Evolutionary conservation across 2,888 invertebrate species (phyloP).

Genomic region (Dryococelus australis): DNA sequence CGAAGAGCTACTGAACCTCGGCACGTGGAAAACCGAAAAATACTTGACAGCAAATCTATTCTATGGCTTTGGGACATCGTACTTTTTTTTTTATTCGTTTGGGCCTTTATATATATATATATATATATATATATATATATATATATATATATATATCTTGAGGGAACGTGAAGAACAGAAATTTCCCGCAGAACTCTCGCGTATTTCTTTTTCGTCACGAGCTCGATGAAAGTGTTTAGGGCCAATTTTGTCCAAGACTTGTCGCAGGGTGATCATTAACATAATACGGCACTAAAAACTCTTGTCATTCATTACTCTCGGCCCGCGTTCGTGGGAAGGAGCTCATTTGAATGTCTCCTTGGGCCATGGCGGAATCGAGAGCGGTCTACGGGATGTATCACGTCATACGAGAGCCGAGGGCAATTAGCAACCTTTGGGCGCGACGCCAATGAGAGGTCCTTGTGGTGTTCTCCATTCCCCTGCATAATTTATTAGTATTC

Average conservation of each 20-base stretch:
- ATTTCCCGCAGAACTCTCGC: neutral
- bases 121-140: no score
- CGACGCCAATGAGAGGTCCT: neutral
- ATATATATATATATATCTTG: no score
- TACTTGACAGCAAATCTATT: no score
- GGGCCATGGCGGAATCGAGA: neutral
- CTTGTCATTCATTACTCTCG: neutral
- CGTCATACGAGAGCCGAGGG: neutral
- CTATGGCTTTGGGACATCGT: no score
- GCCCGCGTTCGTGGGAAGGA: neutral
- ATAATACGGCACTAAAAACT: neutral
- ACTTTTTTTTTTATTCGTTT: no score
- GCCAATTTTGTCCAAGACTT: neutral
- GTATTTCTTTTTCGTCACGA: neutral
- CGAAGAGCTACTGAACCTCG: no score
- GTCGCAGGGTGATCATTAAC: neutral
- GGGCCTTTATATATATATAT: no score
- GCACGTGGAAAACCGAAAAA: no score
- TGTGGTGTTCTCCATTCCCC: neutral
- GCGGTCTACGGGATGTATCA: neutral
- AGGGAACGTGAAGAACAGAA: neutral
- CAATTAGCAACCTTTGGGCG: neutral
- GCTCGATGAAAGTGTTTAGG: neutral
- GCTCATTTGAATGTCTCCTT: neutral
- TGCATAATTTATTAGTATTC: neutral